These are phyloP conservation scores for Dolichoris vasculosae DNA, from an alignment of 1,140 invertebrate genomes.

Conservation along the genomic window DNA sequence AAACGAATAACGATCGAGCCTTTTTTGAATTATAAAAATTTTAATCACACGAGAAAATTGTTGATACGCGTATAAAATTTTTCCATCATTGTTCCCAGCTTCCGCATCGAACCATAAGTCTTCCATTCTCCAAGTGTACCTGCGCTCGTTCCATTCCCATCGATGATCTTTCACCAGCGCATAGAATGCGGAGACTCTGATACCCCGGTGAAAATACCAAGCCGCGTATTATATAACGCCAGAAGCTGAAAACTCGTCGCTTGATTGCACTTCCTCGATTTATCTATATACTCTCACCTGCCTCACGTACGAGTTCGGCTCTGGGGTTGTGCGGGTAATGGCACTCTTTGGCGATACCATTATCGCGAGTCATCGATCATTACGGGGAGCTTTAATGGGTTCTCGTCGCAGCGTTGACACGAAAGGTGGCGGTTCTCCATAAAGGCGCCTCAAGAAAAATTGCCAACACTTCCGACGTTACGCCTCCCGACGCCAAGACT, in stretches of 20 bases:
- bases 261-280: slow-evolving; percentile 7
- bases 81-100: neutral
- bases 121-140: neutral
- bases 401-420: slow-evolving; percentile 53
- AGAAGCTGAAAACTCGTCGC: slow-evolving; percentile 3
- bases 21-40: too few species aligned
- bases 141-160: neutral
- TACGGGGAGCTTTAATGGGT: slow-evolving; percentile 63
- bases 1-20: too few species aligned
- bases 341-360: slow-evolving; percentile 53
- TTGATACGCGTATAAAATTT: too few species aligned
- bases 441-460: slow-evolving; percentile 66
- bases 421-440: neutral
- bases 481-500: slow-evolving; percentile 34
- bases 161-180: neutral
- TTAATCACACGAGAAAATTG: too few species aligned
- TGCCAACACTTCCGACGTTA: slow-evolving; percentile 60
- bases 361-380: slow-evolving; percentile 68
- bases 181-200: neutral
- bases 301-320: neutral
- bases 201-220: neutral
- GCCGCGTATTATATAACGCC: neutral
- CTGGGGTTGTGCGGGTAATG: neutral
- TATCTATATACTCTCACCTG: slow-evolving; percentile 10
- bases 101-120: neutral